Conservation (phyloP, 2,113 vertebrate species). For the Daboia siamensis region DNA sequence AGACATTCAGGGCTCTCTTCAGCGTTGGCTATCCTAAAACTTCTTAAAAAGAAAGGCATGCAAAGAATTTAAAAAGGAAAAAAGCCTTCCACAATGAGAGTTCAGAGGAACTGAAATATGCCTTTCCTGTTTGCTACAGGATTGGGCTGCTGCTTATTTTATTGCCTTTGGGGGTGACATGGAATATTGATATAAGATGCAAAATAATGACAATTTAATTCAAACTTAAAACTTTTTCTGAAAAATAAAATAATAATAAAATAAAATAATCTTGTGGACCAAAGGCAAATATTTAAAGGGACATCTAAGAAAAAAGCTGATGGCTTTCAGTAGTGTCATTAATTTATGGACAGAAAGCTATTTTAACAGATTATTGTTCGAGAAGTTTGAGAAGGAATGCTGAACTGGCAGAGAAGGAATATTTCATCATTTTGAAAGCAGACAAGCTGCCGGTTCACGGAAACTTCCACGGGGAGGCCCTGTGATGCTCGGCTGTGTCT, state of each 20-base stretch:
- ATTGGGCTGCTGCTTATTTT: not conserved
- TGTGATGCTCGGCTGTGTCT: not conserved
- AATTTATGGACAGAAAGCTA: not conserved
- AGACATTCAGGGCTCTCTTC: not conserved
- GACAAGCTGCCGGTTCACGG: not conserved
- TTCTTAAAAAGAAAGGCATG: not conserved
- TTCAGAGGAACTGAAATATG: not conserved
- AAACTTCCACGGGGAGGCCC: not conserved
- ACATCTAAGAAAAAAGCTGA: not conserved
- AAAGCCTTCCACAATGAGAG: not conserved
- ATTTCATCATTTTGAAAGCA: not conserved
- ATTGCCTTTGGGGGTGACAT: not conserved
- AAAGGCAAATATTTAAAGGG: not conserved
- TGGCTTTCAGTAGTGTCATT: not conserved
- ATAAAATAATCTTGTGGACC: not conserved
- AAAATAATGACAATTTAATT: not conserved
- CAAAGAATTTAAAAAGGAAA: not conserved
- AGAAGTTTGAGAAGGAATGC: not conserved
- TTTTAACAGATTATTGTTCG: not conserved
- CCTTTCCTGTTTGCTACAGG: not conserved
- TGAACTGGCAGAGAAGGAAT: not conserved
- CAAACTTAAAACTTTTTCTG: not conserved
- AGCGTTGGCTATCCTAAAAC: not conserved
- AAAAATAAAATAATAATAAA: not conserved
- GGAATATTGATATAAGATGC: not conserved